Evolutionary conservation across 2,888 invertebrate species (phyloP).

Genomic region (Anticlea derivata): DNA sequence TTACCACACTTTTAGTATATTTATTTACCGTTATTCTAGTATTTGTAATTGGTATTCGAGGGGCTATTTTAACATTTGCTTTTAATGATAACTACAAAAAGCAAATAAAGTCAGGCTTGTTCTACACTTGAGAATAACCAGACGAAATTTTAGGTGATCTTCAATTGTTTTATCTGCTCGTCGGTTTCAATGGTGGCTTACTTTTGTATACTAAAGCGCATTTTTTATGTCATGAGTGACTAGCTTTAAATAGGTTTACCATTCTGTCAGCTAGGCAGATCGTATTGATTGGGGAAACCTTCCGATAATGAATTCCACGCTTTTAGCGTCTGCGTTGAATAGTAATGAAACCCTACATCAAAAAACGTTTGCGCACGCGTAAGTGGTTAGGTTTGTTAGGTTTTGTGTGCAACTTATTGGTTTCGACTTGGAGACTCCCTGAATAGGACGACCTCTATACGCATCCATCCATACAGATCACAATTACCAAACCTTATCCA

Average conservation of each 20-base stretch:
- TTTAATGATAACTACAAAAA: neutral
- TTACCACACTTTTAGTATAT: constrained; percentile 5
- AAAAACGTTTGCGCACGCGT: constrained; percentile 6
- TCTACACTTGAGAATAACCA: no score
- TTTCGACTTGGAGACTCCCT: neutral
- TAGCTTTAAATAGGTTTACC: neutral
- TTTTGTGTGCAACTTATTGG: neutral
- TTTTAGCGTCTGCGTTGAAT: constrained; percentile 16
- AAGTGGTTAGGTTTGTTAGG: constrained; percentile 6
- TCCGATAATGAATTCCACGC: constrained; percentile 18
- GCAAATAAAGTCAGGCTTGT: no score
- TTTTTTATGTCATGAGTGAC: no score
- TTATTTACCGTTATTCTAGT: constrained; percentile 5
- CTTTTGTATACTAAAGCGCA: no score
- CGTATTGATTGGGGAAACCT: constrained; percentile 17
- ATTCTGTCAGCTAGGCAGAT: constrained; percentile 3
- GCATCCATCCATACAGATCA: no score
- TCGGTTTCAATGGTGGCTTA: no score
- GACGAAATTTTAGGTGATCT: neutral
- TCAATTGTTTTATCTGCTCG: neutral
- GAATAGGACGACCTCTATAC: neutral
- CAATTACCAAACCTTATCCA: no score
- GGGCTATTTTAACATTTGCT: neutral
- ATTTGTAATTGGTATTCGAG: constrained; percentile 3
- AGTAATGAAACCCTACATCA: constrained; percentile 13